Evolutionary conservation across 2,113 vertebrate genomes (phyloP).

Genomic region (Carassius auratus): DNA sequence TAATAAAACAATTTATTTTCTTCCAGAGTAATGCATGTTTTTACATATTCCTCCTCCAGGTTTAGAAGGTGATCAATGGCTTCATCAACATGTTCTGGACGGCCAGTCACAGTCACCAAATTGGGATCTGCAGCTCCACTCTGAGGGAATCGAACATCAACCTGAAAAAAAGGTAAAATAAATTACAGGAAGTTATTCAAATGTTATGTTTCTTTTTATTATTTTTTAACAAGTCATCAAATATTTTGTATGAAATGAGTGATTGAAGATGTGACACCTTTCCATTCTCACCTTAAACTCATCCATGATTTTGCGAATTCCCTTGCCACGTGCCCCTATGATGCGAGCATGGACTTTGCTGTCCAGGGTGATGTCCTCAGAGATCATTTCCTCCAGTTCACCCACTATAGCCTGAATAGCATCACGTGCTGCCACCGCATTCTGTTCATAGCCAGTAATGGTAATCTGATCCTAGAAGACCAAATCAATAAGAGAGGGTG

Average conservation of each 20-base stretch:
- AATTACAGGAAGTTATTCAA: too few relatives aligned
- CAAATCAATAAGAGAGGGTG: neutral
- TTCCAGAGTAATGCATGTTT: constrained; percentile 49
- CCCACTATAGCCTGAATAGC: constrained; percentile 92
- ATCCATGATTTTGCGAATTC: constrained; percentile 98
- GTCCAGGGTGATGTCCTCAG: constrained; percentile 91
- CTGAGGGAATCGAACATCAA: constrained; percentile 97
- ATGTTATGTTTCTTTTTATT: too few relatives aligned
- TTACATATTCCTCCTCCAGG: constrained; percentile 96
- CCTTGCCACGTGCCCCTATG: constrained; percentile 94
- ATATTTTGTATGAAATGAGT: neutral
- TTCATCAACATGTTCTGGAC: constrained; percentile 95
- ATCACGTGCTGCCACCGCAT: constrained; percentile 88
- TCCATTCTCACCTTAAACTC: constrained; percentile 89
- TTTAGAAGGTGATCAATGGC: constrained; percentile 97
- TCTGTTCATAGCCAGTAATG: constrained; percentile 96
- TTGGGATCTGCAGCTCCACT: constrained; percentile 92
- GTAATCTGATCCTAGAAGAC: constrained; percentile 88
- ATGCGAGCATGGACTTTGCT: constrained; percentile 95
- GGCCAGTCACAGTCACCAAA: constrained; percentile 91
- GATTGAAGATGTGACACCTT: neutral
- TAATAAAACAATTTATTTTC: neutral
- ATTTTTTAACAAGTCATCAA: neutral
- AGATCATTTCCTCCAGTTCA: constrained; percentile 96
- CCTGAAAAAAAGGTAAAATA: constrained; percentile 69